phyloP scores from a whole-genome alignment of 2,888 invertebrate genomes.

The Cantharis lateralis region DNA sequence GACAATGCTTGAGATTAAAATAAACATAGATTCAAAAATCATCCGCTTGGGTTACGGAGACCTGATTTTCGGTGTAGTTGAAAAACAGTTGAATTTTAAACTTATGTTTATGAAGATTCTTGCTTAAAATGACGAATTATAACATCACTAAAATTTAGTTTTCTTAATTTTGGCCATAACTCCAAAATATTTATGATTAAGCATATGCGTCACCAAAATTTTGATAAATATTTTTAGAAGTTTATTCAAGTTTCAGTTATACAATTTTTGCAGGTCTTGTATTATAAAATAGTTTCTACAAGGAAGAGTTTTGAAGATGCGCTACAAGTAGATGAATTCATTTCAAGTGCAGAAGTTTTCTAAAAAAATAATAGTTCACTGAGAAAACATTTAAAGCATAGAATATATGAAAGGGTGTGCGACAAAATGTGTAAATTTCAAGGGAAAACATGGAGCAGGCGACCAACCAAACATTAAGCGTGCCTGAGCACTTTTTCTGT shows the following conservation, averaged over 20 bases:
- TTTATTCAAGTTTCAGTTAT: not conserved
- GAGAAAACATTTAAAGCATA: conserved; percentile 50
- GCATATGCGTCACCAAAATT: not conserved
- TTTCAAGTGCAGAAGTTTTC: conserved; percentile 31
- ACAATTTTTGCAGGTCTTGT: not conserved
- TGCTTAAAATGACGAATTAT: too few relatives aligned
- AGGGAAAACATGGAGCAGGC: conserved; percentile 62
- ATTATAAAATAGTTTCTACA: conserved; percentile 6
- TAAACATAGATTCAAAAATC: not conserved
- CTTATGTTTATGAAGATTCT: not conserved
- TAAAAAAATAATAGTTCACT: conserved; percentile 22
- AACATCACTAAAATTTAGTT: too few relatives aligned
- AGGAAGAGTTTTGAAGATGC: conserved; percentile 14
- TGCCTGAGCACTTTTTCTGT: conserved; percentile 46
- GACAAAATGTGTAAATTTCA: conserved; percentile 56
- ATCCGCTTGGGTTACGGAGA: not conserved
- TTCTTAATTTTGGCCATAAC: not conserved
- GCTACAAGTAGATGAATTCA: conserved; percentile 23
- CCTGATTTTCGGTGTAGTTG: too few relatives aligned
- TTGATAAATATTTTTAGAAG: not conserved
- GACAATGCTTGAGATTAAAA: not conserved
- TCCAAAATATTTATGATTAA: not conserved
- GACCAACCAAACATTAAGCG: conserved; percentile 58
- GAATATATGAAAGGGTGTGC: conserved; percentile 51
- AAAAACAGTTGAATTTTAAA: not conserved